phyloP scores from a whole-genome alignment of 2,797 vertebrate species.

The Ctenochaetus hawaiiensis region DNA sequence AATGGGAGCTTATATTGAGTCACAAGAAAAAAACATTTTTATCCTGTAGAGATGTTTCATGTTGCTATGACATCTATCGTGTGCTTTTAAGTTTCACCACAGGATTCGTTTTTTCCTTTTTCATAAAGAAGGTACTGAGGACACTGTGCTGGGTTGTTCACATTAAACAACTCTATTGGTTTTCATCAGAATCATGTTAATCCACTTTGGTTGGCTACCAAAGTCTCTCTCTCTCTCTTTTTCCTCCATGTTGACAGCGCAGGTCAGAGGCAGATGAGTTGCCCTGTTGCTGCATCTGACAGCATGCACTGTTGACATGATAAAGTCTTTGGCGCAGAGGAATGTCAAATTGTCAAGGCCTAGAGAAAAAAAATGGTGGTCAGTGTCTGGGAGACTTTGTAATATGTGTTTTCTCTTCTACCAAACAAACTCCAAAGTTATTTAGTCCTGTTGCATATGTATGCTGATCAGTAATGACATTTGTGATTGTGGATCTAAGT shows the following conservation, averaged over 20 bases:
- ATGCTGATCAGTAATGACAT: slow-evolving; percentile 20
- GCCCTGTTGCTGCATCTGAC: slow-evolving; percentile 30
- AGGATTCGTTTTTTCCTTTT: background rate
- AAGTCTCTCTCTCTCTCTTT: background rate
- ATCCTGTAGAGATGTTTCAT: background rate
- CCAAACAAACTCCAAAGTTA: slow-evolving; percentile 16
- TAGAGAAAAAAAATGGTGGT: slow-evolving; percentile 11
- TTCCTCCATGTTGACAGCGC: slow-evolving; percentile 29
- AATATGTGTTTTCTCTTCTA: background rate
- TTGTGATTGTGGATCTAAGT: slow-evolving; percentile 32
- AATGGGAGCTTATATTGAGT: background rate
- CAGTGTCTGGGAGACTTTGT: slow-evolving; percentile 1
- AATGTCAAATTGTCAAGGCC: slow-evolving; percentile 33
- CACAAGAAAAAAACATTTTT: background rate
- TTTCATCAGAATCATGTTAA: slow-evolving; percentile 57
- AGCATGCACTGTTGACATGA: slow-evolving; percentile 36
- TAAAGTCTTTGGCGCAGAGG: slow-evolving; percentile 28
- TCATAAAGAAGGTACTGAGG: background rate
- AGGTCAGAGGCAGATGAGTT: slow-evolving; percentile 51
- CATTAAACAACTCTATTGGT: slow-evolving; percentile 24
- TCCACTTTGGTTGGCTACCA: slow-evolving; percentile 50
- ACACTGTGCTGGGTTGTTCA: slow-evolving; percentile 5
- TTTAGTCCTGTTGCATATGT: slow-evolving; percentile 3
- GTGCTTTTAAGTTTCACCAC: slow-evolving; percentile 10
- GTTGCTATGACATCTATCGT: slow-evolving; percentile 13